Base-by-base conservation (phyloP, 1,140 invertebrate genomes). In the Plodia interpunctella region DNA sequence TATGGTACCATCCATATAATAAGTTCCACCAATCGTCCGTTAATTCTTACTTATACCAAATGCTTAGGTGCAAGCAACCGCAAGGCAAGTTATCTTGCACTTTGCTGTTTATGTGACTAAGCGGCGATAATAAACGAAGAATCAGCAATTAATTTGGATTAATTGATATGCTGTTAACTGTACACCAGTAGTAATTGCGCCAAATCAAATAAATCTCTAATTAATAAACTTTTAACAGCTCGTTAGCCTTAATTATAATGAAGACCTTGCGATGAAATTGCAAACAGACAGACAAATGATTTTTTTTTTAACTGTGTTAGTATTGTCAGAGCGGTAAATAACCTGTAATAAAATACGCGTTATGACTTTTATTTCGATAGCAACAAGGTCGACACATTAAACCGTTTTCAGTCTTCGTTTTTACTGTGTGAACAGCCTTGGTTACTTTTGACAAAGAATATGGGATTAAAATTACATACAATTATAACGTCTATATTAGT, bases 351-450 rank as follows among this genome's bases (percentile, higher is more conserved):
- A 44, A 44, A 44, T 44, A n/a, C 38, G 15, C 15, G 38, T 44
- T 44, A 44, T 44, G 38, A 15, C 38, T 44, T 44, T 44, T 44
- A 44, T 44, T 44, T 44, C 38, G 3, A n/a, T n/a, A 10, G 38
- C n/a, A 44, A 15, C 2, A 44, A 44, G n/a, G 38, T 21, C 20
- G 18, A 5, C 0, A 25, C 21, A 3, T 25, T 25, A 20, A 20
- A 10, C 17, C 13, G 18, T 20, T 51, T 51, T 51, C 18, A 44
- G 38, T 44, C 15, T 44, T 21, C 38, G 50, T 44, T 58, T 62
- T 62, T 62, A 54, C 32, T 20, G 57, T 62, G 61, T 19, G 61
- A 62, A 56, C 28, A 28, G 25, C 61, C 61, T 62, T 62, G 55
- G 21, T 10, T 49, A 11, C n/a, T 49, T 49, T 57, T 49, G 20